phyloP scores from a whole-genome alignment of 2,797 vertebrate genomes.

The Mionectes olivaceus region DNA sequence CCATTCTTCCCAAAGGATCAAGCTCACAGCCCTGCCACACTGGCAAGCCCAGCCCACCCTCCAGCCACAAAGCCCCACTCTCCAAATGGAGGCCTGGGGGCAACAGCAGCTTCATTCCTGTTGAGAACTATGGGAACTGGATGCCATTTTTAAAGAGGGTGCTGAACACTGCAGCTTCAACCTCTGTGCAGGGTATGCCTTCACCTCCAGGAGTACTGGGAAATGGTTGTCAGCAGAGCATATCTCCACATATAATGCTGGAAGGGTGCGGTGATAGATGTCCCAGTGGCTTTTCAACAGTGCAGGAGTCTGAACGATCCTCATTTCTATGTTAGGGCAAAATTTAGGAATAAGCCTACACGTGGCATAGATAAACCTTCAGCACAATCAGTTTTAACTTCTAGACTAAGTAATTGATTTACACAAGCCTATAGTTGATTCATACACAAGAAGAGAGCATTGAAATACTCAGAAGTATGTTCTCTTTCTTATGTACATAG shows the following conservation, averaged over 20 bases:
- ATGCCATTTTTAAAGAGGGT: not conserved
- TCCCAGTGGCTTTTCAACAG: not conserved
- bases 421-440: not conserved
- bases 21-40: not conserved
- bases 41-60: not conserved
- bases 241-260: fast-evolving
- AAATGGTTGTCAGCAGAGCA: fast-evolving
- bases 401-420: not conserved
- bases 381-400: not conserved
- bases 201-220: fast-evolving
- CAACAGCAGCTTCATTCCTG: not conserved
- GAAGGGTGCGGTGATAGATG: not conserved
- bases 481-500: not conserved
- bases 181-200: fast-evolving
- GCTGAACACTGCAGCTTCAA: not conserved
- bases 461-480: not conserved
- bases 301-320: not conserved
- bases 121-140: not conserved
- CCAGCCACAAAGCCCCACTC: not conserved
- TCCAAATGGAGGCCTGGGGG: not conserved
- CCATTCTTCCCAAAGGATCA: not conserved
- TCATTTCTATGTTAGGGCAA: not conserved
- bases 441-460: not conserved
- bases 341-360: not conserved
- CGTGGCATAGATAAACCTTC: not conserved